Evolutionary conservation across 2,888 invertebrate species (phyloP), one percentile per base, ranked within the genome.

Genomic region (Stenolophus ochropezus): DNA sequence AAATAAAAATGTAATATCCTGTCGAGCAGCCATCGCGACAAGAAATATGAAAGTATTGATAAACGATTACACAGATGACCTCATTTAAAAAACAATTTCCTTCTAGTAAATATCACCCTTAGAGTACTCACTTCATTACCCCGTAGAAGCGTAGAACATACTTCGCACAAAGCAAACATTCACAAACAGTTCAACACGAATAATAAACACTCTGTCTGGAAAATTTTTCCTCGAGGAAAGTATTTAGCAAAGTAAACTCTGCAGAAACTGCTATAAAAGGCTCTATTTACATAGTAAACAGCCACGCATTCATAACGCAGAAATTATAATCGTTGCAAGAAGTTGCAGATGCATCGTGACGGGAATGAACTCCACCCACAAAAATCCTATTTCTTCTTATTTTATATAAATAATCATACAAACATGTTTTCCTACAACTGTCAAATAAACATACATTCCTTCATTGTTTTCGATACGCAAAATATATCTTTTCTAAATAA

Each of bases 71-170:
- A 69, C 27, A 69, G 33, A 69, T 33, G 65, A 69, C 65, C 65
- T 69, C 65, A 69, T 69, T 69, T 69, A 61, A 61, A 61, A 61
- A n/a, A 69, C 65, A 69, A 69, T 69, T 69, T 69, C 33, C 33
- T 69, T 33, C 11, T 33, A 27, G 65, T 69, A 33, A 69, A 69
- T 69, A 69, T 69, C 27, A 69, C 14, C 14, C 16, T 33, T 69
- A 6, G 16, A 69, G 16, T 11, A 69, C 18, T 69, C 61, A 61
- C 61, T 25, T n/a, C 61, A 61, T 25, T 61, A 25, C 61, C n/a
- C 61, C 25, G 20, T 14, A 25, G 61, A 25, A 23, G 23, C n/a
- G n/a, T n/a, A n/a, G n/a, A n/a, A n/a, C 61, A 61, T 61, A 25
- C 61, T 14, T 61, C 61, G 25, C 14, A 61, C 61, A 61, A 61